Percentiles rank a stretch among this genome's conserved stretches.
Conservation (phyloP, 2,888 invertebrate species). For the Labia minor region DNA sequence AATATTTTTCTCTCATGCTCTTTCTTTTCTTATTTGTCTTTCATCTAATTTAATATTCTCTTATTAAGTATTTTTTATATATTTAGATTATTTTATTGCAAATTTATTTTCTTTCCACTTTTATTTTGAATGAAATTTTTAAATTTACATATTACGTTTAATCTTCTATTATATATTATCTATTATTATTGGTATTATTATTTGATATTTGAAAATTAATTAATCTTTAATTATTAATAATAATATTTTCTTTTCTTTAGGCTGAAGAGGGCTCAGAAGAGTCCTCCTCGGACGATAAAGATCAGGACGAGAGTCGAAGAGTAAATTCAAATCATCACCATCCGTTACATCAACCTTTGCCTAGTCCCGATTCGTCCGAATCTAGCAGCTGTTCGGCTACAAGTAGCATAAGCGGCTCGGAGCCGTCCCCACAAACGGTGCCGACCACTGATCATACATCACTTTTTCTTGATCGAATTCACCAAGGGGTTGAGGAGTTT, state of each 20-base stretch:
- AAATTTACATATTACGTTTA: too few relatives aligned
- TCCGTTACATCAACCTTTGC: constrained; percentile 13
- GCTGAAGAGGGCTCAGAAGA: constrained; percentile 25
- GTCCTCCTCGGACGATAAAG: constrained; percentile 25
- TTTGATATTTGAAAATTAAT: not conserved
- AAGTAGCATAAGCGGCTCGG: not conserved
- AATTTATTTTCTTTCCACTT: not conserved
- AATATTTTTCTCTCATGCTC: not conserved
- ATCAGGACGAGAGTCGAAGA: constrained; percentile 19
- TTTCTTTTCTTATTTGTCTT: not conserved
- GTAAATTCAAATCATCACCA: not conserved
- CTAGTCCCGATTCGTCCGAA: constrained; percentile 8
- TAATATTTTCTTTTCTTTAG: constrained; percentile 16
- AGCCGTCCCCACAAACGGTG: not conserved
- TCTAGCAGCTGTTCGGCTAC: constrained; percentile 8
- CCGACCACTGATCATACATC: not conserved
- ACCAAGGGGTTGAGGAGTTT: not conserved
- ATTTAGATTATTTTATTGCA: too few relatives aligned
- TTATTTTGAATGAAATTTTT: not conserved
- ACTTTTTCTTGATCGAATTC: not conserved
- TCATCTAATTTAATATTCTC: not conserved
- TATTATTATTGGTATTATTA: not conserved
- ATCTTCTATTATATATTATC: too few relatives aligned
- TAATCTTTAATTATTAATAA: not conserved
- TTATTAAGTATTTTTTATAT: too few relatives aligned